Percentiles rank a stretch among this genome's conserved stretches.
Evolutionary conservation across 2,113 vertebrate species (phyloP).

Genomic region (Hemiscyllium ocellatum): DNA sequence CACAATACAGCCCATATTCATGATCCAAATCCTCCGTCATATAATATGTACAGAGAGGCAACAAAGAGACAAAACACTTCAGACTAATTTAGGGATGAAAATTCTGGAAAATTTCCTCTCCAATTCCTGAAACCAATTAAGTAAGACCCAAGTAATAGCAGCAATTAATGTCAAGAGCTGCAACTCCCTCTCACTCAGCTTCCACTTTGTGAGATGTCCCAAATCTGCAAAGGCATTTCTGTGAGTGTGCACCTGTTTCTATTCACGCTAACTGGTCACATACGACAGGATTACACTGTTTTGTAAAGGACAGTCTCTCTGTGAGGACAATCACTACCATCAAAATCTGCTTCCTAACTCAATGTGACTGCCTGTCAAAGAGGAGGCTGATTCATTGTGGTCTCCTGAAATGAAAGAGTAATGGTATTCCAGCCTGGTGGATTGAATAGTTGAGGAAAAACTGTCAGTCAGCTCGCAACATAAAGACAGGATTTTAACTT

Average conservation of each 20-base stretch:
- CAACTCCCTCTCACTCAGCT: neutral
- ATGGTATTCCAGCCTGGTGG: slow-evolving; percentile 1
- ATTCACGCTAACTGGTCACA: slow-evolving; percentile 17
- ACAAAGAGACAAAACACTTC: neutral
- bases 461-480: neutral
- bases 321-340: slow-evolving; percentile 31
- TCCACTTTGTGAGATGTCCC: neutral
- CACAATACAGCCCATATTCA: neutral
- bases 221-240: slow-evolving; percentile 2
- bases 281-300: slow-evolving; percentile 28
- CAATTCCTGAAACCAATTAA: neutral
- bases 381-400: slow-evolving; percentile 22
- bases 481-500: slow-evolving; percentile 21
- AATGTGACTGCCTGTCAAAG: slow-evolving; percentile 24
- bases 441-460: neutral
- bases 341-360: slow-evolving; percentile 34
- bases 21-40: neutral
- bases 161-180: neutral
- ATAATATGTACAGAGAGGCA: neutral
- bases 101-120: neutral
- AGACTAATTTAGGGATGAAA: neutral
- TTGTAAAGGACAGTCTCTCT: slow-evolving; percentile 27
- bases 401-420: neutral
- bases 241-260: slow-evolving; percentile 18
- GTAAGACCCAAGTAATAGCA: neutral